Conservation (phyloP, 2,888 invertebrate species). For the Margaritifera margaritifera region DNA sequence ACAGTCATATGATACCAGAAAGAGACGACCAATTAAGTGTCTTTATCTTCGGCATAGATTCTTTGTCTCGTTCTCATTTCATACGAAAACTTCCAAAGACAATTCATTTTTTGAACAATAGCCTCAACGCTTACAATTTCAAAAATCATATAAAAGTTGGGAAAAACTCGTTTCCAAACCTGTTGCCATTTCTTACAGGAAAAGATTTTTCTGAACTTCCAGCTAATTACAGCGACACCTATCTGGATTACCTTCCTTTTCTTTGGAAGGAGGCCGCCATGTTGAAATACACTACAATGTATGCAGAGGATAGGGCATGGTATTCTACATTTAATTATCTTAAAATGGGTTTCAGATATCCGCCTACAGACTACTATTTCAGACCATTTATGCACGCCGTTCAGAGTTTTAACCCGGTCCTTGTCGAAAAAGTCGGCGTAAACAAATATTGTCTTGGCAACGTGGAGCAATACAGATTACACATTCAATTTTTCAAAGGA, state of each 20-base stretch:
- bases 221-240: conserved; percentile 1
- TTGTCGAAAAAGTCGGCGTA: no score
- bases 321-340: conserved; percentile 87
- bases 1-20: conserved; percentile 5
- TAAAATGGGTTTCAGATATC: conserved; percentile 81
- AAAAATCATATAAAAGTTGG: conserved; percentile 41
- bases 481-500: conserved; percentile 73
- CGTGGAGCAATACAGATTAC: conserved; percentile 81
- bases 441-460: conserved; percentile 79
- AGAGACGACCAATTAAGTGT: conserved; percentile 23
- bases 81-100: conserved; percentile 35
- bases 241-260: conserved; percentile 77
- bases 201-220: conserved; percentile 10
- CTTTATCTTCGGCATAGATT: conserved; percentile 28
- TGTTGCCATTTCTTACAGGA: conserved; percentile 36
- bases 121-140: conserved; percentile 32
- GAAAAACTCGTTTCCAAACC: conserved; percentile 39
- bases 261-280: conserved; percentile 86
- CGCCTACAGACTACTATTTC: conserved; percentile 89
- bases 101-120: conserved; percentile 28
- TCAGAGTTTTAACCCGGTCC: conserved; percentile 45
- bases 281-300: conserved; percentile 83
- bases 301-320: conserved; percentile 85
- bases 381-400: conserved; percentile 81
- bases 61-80: conserved; percentile 26